A percentile compares a stretch with the other conserved stretches of the same genome.
Evolutionary conservation across 2,888 invertebrate genomes (phyloP).

Genomic region (Drosophila nr. medialis): DNA sequence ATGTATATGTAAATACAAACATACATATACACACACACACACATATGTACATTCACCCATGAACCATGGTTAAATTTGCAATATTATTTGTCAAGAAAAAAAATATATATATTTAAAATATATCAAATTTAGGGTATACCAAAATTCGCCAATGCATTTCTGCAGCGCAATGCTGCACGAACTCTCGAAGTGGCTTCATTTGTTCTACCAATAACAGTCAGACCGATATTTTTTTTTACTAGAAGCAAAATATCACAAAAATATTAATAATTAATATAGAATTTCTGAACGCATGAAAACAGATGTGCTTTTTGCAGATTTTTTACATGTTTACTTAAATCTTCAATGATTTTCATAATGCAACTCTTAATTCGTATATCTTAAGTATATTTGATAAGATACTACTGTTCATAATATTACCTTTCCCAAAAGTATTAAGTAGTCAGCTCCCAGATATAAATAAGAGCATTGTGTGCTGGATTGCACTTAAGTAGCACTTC

Average conservation of each 20-base stretch:
- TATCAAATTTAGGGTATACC: neutral
- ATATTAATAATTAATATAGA: accelerated
- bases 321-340: neutral
- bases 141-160: neutral
- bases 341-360: neutral
- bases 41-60: conserved; percentile 12
- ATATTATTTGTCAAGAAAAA: neutral
- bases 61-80: conserved; percentile 27
- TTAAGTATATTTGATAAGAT: neutral
- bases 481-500: neutral
- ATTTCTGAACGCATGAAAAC: neutral
- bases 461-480: neutral
- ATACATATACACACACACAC: conserved; percentile 2
- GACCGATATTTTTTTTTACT: neutral
- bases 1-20: conserved; percentile 36
- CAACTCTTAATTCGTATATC: neutral
- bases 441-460: accelerated
- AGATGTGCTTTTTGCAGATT: accelerated
- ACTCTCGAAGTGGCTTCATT: neutral
- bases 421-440: neutral
- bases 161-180: neutral
- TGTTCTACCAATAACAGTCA: neutral
- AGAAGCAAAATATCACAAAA: neutral
- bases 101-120: neutral
- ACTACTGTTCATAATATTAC: too few relatives aligned